Evolutionary conservation across 2,113 vertebrate species (phyloP).

Genomic region (Gobio gobio): DNA sequence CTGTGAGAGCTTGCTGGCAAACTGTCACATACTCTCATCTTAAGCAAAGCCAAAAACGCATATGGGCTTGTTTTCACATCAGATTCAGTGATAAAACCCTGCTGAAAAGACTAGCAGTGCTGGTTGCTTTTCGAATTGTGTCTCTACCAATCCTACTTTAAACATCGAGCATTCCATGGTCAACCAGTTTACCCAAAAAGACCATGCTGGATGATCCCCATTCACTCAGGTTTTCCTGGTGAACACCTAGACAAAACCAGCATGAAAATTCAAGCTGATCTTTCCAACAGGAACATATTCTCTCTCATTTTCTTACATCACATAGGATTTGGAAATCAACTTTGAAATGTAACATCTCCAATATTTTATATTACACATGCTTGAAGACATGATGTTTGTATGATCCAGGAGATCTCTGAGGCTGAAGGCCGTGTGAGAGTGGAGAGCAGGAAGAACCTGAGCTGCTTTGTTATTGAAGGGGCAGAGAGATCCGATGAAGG

Average conservation of each 20-base stretch:
- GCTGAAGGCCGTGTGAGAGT: slow-evolving; percentile 79
- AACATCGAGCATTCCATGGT: neutral
- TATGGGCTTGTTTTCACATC: neutral
- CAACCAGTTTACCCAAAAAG: neutral
- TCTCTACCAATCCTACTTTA: neutral
- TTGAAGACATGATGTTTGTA: neutral
- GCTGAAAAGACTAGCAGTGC: neutral
- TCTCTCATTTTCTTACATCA: neutral
- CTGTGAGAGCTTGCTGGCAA: slow-evolving; percentile 67
- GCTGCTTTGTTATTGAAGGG: slow-evolving; percentile 87
- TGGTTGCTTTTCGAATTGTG: neutral
- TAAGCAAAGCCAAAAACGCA: neutral
- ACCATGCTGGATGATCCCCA: neutral
- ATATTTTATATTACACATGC: neutral
- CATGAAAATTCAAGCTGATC: neutral
- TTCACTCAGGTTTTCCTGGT: neutral
- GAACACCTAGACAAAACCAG: neutral
- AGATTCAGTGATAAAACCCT: slow-evolving; percentile 14
- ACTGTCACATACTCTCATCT: slow-evolving; percentile 5
- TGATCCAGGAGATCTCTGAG: slow-evolving; percentile 71
- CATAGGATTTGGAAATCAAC: neutral
- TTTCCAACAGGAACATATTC: neutral
- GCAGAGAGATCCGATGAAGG: slow-evolving; percentile 80
- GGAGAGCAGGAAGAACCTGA: slow-evolving; percentile 75
- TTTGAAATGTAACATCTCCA: neutral